Base-by-base conservation (phyloP, 2,113 vertebrate species). In the Martes martes region DNA sequence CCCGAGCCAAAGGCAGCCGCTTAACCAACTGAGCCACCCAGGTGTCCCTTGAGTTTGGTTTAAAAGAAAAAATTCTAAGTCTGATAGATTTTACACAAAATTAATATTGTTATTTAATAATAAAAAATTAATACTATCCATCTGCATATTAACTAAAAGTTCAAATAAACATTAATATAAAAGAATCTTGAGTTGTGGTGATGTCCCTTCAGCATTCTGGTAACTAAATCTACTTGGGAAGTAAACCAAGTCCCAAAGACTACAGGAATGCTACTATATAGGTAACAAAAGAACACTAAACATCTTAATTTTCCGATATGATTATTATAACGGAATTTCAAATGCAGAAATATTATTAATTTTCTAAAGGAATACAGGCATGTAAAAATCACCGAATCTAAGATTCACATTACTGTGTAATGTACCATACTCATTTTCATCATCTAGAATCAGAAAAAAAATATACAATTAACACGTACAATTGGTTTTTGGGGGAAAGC, bases 391-490 rank as follows among this genome's bases (percentile, higher is more conserved):
- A 81, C 1, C 90, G 24, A 82, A 85, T 15, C 33, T 11, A 91
- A 80, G 50, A 84, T 33, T 95, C 57, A 50, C 2, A 7, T 63
- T 91, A 78, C 6, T 90, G 7, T 69, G 7, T 87, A 88, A 88
- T 57, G 16, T 47, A 16, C 61, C 16, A 82, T 19, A 80, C 1
- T 88, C 59, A 76, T 78, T 90, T 96, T 94, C 50, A 95, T 65
- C 84, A 88, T 76, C 47, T 50, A 88, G 24, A 55, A 76, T 39
- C n/a, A 89, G 47, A 95, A 98, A 91, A 74, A 94, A 94, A 47
- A 61, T 11, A 88, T 28, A 87, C 7, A 93, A 63, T 67, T 15
- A 82, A 55, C 4, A 61, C 7, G 18, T 11, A 55, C 31, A 94
- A 11, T 28, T 71, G 10, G 19, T 42, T 73, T 83, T 33, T 86